Conservation (phyloP, 2,888 invertebrate species). For the Aleiodes leptofemur region DNA sequence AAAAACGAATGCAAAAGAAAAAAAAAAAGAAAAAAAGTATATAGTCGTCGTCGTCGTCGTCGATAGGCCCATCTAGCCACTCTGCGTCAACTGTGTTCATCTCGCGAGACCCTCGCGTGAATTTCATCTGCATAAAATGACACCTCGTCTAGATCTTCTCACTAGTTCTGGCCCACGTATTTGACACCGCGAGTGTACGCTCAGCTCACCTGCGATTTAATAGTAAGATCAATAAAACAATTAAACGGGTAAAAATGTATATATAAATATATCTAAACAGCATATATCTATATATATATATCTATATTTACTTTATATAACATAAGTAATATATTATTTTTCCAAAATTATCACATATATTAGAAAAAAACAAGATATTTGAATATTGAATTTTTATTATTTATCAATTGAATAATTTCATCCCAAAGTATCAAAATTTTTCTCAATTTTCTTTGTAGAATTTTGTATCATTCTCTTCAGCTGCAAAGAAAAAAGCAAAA, state of each 20-base stretch:
- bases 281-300: constrained; percentile 40
- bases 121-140: constrained; percentile 68
- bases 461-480: background rate
- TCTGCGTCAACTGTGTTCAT: constrained; percentile 69
- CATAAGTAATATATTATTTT: constrained; percentile 28
- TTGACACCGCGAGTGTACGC: constrained; percentile 64
- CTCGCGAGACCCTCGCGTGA: constrained; percentile 68
- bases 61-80: constrained; percentile 65
- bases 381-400: constrained; percentile 10
- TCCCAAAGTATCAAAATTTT: background rate
- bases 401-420: background rate
- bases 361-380: constrained; percentile 5
- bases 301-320: constrained; percentile 33
- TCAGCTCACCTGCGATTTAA: constrained; percentile 55
- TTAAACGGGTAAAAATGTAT: constrained; percentile 22
- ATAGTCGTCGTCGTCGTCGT: constrained; percentile 64
- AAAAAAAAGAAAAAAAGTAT: constrained; percentile 36
- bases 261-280: constrained; percentile 50
- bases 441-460: constrained; percentile 7
- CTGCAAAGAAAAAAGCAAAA: constrained; percentile 1
- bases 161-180: constrained; percentile 56
- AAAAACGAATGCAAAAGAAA: constrained; percentile 15
- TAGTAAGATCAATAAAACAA: constrained; percentile 32
- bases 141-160: constrained; percentile 54
- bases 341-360: background rate